These are phyloP conservation scores for Drosophila koepferae DNA, from an alignment of 2,888 invertebrate genomes.

Conservation along the genomic window DNA sequence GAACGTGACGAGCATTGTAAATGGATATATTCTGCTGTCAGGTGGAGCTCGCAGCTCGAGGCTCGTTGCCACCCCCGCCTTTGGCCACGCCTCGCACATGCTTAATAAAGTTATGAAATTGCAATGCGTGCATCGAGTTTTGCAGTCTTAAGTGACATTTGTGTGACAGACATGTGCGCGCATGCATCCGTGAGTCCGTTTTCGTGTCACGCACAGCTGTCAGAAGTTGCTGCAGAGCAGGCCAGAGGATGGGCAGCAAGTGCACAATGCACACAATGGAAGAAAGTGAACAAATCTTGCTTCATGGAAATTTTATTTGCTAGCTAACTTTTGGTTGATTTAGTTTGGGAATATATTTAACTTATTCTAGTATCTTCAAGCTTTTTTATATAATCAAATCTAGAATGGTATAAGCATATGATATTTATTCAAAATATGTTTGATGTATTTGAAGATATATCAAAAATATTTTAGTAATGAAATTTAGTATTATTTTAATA, in stretches of 20 bases:
- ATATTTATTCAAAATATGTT: too few species aligned
- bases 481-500: too few species aligned
- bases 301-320: not conserved
- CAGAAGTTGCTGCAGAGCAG: slow-evolving; percentile 3
- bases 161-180: slow-evolving; percentile 72
- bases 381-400: too few species aligned
- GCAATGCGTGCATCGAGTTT: slow-evolving; percentile 67
- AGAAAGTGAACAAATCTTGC: not conserved
- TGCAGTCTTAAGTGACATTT: slow-evolving; percentile 79
- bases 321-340: not conserved
- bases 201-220: slow-evolving; percentile 57
- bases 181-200: slow-evolving; percentile 75
- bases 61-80: slow-evolving; percentile 18
- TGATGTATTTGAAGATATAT: too few species aligned
- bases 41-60: slow-evolving; percentile 28
- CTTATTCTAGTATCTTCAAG: too few species aligned
- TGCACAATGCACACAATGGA: slow-evolving; percentile 27
- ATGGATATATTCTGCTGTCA: slow-evolving; percentile 33
- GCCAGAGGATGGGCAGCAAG: not conserved
- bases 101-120: slow-evolving; percentile 79
- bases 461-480: too few species aligned
- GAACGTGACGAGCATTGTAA: slow-evolving; percentile 61
- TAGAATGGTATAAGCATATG: too few species aligned
- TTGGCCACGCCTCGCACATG: slow-evolving; percentile 15
- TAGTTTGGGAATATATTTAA: not conserved